These are phyloP conservation scores for Aleiodes sp. DNA, from an alignment of 1,140 invertebrate genomes.

Conservation along the genomic window DNA sequence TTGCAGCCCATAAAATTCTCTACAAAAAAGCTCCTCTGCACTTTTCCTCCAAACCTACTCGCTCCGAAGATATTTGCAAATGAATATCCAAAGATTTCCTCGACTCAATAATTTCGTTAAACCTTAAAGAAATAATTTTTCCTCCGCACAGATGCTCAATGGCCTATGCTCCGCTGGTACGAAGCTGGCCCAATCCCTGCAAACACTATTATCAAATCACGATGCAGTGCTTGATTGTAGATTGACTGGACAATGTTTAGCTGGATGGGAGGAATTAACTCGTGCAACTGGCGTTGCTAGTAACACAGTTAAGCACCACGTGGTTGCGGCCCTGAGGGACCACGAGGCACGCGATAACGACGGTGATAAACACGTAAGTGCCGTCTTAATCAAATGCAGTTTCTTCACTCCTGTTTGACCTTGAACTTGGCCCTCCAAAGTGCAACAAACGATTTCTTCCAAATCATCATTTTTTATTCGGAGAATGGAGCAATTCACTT, in stretches of 20 bases:
- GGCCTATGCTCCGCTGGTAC: conserved; percentile 70
- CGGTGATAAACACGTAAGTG: conserved; percentile 58
- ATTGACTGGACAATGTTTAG: conserved; percentile 66
- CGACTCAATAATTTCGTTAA: no score
- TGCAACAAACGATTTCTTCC: no score
- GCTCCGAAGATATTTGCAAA: no score
- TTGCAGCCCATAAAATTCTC: no score
- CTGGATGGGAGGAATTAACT: conserved; percentile 70
- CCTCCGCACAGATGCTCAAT: conserved; percentile 67
- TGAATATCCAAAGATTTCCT: no score
- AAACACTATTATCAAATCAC: conserved; percentile 67
- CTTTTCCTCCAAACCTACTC: no score
- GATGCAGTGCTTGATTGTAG: conserved; percentile 65
- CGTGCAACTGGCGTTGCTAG: conserved; percentile 71
- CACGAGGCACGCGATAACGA: conserved; percentile 57
- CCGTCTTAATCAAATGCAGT: background rate
- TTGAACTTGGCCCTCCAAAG: conserved; percentile 19
- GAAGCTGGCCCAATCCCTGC: conserved; percentile 68
- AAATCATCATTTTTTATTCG: no score
- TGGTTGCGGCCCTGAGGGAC: conserved; percentile 71
- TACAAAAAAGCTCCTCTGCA: no score
- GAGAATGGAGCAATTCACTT: no score
- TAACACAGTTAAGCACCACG: conserved; percentile 71
- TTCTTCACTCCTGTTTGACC: conserved; percentile 2
- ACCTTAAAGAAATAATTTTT: background rate